Conservation (phyloP, 2,113 vertebrate species). For the Rhabdomys dilectus region DNA sequence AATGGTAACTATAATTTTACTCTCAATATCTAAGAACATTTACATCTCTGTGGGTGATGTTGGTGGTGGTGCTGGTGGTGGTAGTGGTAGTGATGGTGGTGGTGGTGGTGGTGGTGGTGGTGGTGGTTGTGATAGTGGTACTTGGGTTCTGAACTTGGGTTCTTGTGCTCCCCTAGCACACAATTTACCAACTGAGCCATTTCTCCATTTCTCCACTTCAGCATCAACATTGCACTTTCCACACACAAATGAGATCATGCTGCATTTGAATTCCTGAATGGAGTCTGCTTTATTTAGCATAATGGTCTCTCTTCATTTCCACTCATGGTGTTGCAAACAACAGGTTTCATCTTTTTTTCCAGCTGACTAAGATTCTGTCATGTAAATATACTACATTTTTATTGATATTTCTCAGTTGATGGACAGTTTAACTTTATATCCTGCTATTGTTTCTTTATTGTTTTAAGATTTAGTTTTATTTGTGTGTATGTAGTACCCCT, state of each 20-base stretch:
- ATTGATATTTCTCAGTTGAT: not conserved
- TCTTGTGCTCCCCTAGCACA: not conserved
- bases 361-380: not conserved
- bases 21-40: not conserved
- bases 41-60: not conserved
- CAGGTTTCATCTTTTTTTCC: not conserved
- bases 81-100: not conserved
- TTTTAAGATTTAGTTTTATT: not conserved
- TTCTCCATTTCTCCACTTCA: not conserved
- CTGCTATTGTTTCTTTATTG: not conserved
- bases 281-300: not conserved
- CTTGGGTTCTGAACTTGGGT: not conserved
- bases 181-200: not conserved
- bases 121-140: not conserved
- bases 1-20: not conserved
- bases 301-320: not conserved
- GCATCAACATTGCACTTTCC: not conserved
- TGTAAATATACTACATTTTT: not conserved
- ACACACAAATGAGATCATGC: not conserved
- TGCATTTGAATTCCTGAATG: not conserved
- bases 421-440: not conserved
- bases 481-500: not conserved
- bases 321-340: not conserved
- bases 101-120: no score
- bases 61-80: not conserved